Conservation (phyloP, 1,140 invertebrate genomes). For the Eueides isabella region DNA sequence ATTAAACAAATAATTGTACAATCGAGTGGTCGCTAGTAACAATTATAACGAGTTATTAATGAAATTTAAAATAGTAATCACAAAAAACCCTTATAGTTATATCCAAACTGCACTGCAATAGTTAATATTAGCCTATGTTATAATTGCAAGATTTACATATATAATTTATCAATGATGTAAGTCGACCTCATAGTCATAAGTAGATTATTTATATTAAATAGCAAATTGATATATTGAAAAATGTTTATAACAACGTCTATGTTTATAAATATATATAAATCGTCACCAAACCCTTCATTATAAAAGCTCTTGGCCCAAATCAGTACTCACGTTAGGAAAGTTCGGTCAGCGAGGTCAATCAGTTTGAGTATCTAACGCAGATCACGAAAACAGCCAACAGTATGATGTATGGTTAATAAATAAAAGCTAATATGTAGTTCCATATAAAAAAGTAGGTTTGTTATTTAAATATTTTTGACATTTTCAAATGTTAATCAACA, state of each 20-base stretch:
- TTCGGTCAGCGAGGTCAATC: constrained; percentile 29
- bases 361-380: not conserved
- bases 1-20: too few relatives aligned
- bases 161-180: constrained; percentile 7
- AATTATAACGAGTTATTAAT: too few relatives aligned
- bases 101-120: not conserved
- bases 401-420: not conserved
- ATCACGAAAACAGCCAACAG: not conserved
- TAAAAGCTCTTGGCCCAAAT: constrained; percentile 43
- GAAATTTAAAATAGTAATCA: too few relatives aligned
- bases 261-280: constrained; percentile 33
- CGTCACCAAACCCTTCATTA: constrained; percentile 42
- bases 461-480: too few relatives aligned
- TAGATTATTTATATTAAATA: constrained; percentile 19
- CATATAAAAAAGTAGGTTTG: too few relatives aligned
- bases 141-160: not conserved
- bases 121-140: not conserved
- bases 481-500: too few relatives aligned
- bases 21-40: too few relatives aligned
- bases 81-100: not conserved
- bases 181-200: constrained; percentile 25
- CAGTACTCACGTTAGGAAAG: constrained; percentile 38
- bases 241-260: constrained; percentile 24
- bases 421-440: not conserved
- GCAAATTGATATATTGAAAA: constrained; percentile 27